Base-by-base conservation (phyloP, 2,888 invertebrate species). In the Trachelus troglodyta region DNA sequence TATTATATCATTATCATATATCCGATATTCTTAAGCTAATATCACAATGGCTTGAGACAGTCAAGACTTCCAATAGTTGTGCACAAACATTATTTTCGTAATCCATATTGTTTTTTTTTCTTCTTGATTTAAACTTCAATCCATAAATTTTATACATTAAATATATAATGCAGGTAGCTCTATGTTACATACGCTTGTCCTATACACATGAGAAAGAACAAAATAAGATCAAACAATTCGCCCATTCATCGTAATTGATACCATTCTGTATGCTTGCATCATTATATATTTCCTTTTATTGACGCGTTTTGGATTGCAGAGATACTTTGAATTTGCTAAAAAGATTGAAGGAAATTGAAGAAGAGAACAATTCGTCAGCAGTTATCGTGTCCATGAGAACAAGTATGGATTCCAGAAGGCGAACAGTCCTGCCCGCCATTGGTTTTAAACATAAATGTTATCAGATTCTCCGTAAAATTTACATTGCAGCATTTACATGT, bases 1-100 rank as follows among this genome's bases (percentile, higher is more conserved):
- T 79, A 81, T 79, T 79, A 75, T 77, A 75, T 77, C 69, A 76
- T 74, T 77, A 79, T 73, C 80, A 76, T 83, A 81, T 81, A 82
- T 81, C 73, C 78, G 77, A 82, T 76, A 81, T 84, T 83, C 89
- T 90, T 89, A 89, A 85, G 84, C 89, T 90, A 90, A 86, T 90
- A 90, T 90, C 90, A 90, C 90, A 90, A 89, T 89, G 86, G 86
- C 90, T 89, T 87, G 86, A 89, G 87, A 90, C 88, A 89, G 88
- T 89, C 88, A 85, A 88, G 86, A 88, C 87, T 89, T 88, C 83
- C 83, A 87, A 87, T 86, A 87, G 86, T 89, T 88, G 87, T 88
- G 86, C 79, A 81, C 82, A 83, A 79, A 79, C 78, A 79, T 77
- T 74, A 69, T 77, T 79, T 76, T 81, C 79, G 73, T 81, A 75